Evolutionary conservation across 2,113 vertebrate genomes (phyloP).

Genomic region (Lophotis ruficrista): DNA sequence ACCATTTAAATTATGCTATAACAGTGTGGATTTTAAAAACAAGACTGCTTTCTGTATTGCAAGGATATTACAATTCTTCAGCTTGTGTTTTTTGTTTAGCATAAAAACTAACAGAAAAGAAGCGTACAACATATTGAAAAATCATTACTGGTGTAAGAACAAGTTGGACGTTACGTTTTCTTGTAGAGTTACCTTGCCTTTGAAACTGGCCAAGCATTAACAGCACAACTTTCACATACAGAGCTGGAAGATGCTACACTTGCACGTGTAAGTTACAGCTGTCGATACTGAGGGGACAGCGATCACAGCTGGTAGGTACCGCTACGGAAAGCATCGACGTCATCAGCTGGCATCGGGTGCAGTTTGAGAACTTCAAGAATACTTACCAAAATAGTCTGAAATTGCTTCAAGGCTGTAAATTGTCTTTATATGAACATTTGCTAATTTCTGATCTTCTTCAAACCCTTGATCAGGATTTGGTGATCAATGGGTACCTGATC

Average conservation of each 20-base stretch:
- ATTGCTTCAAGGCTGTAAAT: not conserved
- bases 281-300: not conserved
- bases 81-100: not conserved
- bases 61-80: constrained; percentile 37
- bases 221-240: not conserved
- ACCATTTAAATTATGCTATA: constrained; percentile 43
- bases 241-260: not conserved
- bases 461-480: not conserved
- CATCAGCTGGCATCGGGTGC: not conserved
- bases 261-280: not conserved
- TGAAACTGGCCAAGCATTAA: not conserved
- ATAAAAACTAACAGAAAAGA: not conserved
- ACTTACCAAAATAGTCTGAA: not conserved
- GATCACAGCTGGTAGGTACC: not conserved
- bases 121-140: not conserved
- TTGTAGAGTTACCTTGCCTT: not conserved
- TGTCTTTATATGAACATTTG: not conserved
- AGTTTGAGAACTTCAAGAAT: not conserved
- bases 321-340: not conserved
- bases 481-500: not conserved
- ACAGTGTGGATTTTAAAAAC: constrained; percentile 16
- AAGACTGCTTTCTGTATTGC: constrained; percentile 26
- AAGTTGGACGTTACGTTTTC: not conserved
- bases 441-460: not conserved
- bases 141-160: not conserved